Evolutionary conservation across 2,888 invertebrate genomes (phyloP), one percentile per base, ranked within the genome.

Genomic region (Drymonia ruficornis): DNA sequence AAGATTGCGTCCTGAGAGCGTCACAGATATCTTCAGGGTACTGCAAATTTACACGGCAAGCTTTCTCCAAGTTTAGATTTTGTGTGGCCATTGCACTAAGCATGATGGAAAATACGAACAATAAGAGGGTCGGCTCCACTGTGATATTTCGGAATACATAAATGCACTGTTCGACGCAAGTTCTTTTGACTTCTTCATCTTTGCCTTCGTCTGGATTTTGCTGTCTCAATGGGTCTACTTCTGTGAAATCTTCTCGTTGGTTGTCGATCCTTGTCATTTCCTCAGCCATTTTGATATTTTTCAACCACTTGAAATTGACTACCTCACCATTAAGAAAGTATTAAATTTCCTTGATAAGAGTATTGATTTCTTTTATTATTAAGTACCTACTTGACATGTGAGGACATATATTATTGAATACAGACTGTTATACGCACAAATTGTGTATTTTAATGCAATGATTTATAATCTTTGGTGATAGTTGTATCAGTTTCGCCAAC

Each of bases 61-160:
- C 97, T 80, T 97, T 97, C 78, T 97, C 97, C 64, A 97, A 89
- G 76, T 95, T 96, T 11, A 97, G 86, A 84, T 97, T 97, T 80
- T 97, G 97, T 3, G 96, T 95, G 19, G 96, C 96, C 54, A 96
- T 76, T 45, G 94, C 93, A 0, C 95, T 94, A n/a, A 94, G 68
- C 18, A 94, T 79, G 0, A 63, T 57, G 0, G 80, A 53, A 18
- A 84, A 19, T 0, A 89, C 57, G 38, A 86, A 87, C 4, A 89
- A 13, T 0, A 83, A 55, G 68, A 85, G 76, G 1, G 77, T 70
- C 9, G 91, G 91, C 52, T 91, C 91, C 5, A 91, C 67, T 0
- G 90, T 88, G 11, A 87, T 65, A 58, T 87, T 86, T 49, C 52
- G 66, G 0, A 80, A 9, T 0, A 77, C 61, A 56, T 74, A 40